These are phyloP conservation scores for Xylocopa sonorina DNA, from an alignment of 1,140 invertebrate genomes.

Conservation along the genomic window DNA sequence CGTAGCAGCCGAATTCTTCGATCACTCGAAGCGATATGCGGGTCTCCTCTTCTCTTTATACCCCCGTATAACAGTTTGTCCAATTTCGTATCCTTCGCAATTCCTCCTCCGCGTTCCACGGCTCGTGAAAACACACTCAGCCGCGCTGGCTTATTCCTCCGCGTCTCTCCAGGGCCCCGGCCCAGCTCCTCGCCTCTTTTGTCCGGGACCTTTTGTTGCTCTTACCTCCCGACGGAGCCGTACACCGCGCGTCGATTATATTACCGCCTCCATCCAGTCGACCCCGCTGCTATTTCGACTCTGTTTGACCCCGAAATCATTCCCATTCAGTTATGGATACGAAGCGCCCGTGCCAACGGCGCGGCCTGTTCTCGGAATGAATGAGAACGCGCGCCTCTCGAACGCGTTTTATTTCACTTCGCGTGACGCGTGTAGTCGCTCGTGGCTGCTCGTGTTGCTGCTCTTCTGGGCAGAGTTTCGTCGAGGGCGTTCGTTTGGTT, in stretches of 20 bases:
- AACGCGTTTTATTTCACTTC: neutral
- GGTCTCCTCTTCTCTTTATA: constrained; percentile 26
- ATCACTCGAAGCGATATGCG: constrained; percentile 32
- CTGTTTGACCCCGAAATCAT: constrained; percentile 5
- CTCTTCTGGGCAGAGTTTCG: too few species aligned
- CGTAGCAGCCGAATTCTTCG: constrained; percentile 20
- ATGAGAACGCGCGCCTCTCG: neutral
- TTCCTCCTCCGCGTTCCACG: neutral
- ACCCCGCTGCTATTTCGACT: neutral
- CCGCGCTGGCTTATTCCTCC: neutral
- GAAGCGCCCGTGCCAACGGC: neutral
- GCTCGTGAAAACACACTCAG: neutral
- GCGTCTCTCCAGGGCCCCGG: too few species aligned
- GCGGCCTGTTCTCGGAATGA: neutral
- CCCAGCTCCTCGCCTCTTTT: neutral
- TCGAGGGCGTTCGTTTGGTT: too few species aligned
- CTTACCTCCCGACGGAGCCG: neutral
- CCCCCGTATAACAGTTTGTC: constrained; percentile 26
- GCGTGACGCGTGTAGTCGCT: constrained; percentile 6
- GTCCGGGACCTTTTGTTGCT: constrained; percentile 4
- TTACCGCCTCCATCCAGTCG: constrained; percentile 7
- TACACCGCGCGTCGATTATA: constrained; percentile 20
- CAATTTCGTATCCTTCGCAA: constrained; percentile 20
- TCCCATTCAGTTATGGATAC: neutral
- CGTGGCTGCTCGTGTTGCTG: neutral